Conservation (phyloP, 2,888 invertebrate genomes). For the Cybosia mesomella region DNA sequence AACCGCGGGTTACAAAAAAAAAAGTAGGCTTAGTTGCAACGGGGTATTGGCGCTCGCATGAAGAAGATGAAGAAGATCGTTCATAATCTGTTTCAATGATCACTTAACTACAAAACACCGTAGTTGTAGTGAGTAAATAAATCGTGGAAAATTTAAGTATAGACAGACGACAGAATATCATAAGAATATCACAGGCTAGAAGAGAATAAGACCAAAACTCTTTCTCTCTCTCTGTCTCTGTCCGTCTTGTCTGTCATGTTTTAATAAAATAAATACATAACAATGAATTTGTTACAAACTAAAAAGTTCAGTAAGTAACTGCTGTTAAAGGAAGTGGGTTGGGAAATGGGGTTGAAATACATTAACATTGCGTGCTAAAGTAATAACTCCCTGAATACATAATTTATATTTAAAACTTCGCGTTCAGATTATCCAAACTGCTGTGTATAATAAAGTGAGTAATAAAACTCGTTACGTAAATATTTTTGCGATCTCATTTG, state of each 20-base stretch:
- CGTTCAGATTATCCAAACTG: constrained; percentile 12
- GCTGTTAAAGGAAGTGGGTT: neutral
- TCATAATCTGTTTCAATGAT: too few species aligned
- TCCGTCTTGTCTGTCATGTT: neutral
- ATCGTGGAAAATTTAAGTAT: too few species aligned
- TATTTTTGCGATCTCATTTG: constrained; percentile 14
- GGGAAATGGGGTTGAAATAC: neutral
- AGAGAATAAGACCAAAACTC: neutral
- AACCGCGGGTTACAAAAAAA: too few species aligned
- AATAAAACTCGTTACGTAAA: constrained; percentile 19
- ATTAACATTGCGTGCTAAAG: constrained; percentile 17
- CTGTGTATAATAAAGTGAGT: constrained; percentile 20
- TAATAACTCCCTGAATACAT: constrained; percentile 24
- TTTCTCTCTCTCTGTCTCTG: too few species aligned
- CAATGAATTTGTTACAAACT: constrained; percentile 3
- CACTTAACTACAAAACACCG: too few species aligned
- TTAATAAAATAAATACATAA: neutral
- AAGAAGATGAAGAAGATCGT: too few species aligned
- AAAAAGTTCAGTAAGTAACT: neutral
- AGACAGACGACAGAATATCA: too few species aligned
- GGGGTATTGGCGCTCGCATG: too few species aligned
- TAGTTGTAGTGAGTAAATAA: too few species aligned
- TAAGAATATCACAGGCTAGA: too few species aligned
- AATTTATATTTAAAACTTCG: constrained; percentile 34
- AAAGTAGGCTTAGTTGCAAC: too few species aligned